Base-by-base conservation (phyloP, 1,140 invertebrate genomes). In the Hestina assimilis region DNA sequence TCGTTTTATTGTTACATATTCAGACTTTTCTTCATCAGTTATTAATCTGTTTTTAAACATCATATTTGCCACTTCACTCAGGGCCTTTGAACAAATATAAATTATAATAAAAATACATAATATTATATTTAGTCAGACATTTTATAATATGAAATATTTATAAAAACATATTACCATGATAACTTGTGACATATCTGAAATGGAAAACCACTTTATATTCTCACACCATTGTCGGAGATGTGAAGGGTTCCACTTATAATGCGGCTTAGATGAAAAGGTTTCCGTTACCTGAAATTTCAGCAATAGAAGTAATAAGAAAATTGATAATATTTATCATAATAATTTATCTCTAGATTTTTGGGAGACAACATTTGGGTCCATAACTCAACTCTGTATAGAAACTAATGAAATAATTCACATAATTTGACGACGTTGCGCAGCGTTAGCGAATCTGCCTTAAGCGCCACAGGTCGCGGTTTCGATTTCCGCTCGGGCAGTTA, bases 1-100 rank as follows among this genome's bases (percentile, higher is more conserved):
- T 51, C 2, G 54, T 60, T 45, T 21, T 56, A 96, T 92, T 4
- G 87, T 74, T 63, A 94, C 92, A 79, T 96, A 96, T 72, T 91
- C 91, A 2, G 83, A 76, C 35, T 90, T 90, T 60, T 96, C 92
- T 14, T 95, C 91, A 17, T 90, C 82, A 23, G 90, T 91, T 1
- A 93, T 91, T 15, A 98, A 87, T 69, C 93, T 91, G 72, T 97
- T 95, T 57, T 91, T 89, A 81, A 98, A 98, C 63, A 96, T 90
- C 60, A 93, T 85, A 17, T 91, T 80, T 3, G 93, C 93, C 91
- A 98, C 96, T 71, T 95, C 93, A 28, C 90, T 82, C 65, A 95
- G 89, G 9, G 93, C 92, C 91, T 95, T 42, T 91, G 84, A 90
- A 3, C 29, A 11, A 8, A 51, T 89, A 79, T 68, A 66, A 55